phyloP scores from a whole-genome alignment of 2,113 vertebrate species.

The Motacilla alba region DNA sequence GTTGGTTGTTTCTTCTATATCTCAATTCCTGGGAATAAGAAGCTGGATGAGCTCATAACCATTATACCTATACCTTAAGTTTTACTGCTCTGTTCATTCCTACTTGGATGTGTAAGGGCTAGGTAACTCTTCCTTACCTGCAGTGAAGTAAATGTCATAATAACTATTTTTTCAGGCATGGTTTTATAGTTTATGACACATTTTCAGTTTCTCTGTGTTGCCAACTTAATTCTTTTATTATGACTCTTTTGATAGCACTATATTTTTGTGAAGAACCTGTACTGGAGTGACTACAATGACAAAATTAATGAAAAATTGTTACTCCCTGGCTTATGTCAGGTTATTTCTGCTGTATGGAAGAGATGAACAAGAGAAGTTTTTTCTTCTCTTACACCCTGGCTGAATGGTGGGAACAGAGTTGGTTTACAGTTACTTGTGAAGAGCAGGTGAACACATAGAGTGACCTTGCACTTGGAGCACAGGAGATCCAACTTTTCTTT shows the following conservation, averaged over 20 bases:
- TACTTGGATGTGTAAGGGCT: background rate
- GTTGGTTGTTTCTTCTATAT: background rate
- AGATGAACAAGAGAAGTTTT: background rate
- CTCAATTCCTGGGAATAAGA: background rate
- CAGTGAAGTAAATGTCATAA: background rate
- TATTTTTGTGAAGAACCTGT: background rate
- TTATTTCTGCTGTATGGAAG: background rate
- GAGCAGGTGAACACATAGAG: background rate
- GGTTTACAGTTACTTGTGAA: background rate
- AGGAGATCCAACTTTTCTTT: background rate
- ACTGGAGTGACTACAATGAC: background rate
- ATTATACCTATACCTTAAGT: background rate
- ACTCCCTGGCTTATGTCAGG: background rate
- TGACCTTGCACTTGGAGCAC: background rate
- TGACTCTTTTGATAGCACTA: background rate
- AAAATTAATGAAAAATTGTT: background rate
- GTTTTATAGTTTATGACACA: background rate
- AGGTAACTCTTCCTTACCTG: rapidly evolving
- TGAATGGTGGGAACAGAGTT: background rate
- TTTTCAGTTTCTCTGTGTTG: background rate
- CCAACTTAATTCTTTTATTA: background rate
- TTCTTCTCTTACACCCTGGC: background rate
- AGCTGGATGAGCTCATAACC: background rate
- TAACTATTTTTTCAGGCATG: background rate
- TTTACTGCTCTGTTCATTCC: background rate